These are phyloP conservation scores for Gortyna flavago DNA, from an alignment of 2,888 invertebrate species.

Conservation along the genomic window DNA sequence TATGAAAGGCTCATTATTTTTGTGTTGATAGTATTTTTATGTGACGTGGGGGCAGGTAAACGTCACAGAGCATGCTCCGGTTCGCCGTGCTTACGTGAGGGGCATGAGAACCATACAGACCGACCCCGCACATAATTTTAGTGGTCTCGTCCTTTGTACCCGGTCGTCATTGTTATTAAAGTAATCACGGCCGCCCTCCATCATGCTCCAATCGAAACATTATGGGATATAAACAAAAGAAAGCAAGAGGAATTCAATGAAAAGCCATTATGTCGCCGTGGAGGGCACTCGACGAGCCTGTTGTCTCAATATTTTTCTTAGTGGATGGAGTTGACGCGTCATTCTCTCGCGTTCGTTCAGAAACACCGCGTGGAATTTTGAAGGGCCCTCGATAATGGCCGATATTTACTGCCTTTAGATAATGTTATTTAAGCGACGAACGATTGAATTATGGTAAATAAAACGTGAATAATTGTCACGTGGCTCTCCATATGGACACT, in stretches of 20 bases:
- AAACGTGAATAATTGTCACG: constrained; percentile 80
- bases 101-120: constrained; percentile 84
- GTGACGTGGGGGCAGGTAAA: constrained; percentile 82
- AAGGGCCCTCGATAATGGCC: constrained; percentile 88
- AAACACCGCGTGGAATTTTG: constrained; percentile 88
- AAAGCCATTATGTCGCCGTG: constrained; percentile 89
- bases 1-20: constrained; percentile 86
- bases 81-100: constrained; percentile 81
- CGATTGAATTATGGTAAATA: constrained; percentile 83
- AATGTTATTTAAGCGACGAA: constrained; percentile 85
- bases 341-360: constrained; percentile 85
- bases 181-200: constrained; percentile 89
- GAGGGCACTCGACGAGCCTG: constrained; percentile 84
- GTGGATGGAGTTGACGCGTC: constrained; percentile 87
- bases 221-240: constrained; percentile 90
- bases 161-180: constrained; percentile 89
- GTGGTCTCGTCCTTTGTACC: constrained; percentile 86
- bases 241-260: constrained; percentile 89
- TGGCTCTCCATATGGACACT: constrained; percentile 62
- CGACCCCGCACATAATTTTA: constrained; percentile 88
- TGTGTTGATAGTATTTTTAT: constrained; percentile 86
- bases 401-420: constrained; percentile 89
- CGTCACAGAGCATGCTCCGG: constrained; percentile 76
- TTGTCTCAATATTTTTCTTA: constrained; percentile 90
- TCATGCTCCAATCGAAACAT: constrained; percentile 89